Base-by-base conservation (phyloP, 2,888 invertebrate species). In the Frankliniella fusca region DNA sequence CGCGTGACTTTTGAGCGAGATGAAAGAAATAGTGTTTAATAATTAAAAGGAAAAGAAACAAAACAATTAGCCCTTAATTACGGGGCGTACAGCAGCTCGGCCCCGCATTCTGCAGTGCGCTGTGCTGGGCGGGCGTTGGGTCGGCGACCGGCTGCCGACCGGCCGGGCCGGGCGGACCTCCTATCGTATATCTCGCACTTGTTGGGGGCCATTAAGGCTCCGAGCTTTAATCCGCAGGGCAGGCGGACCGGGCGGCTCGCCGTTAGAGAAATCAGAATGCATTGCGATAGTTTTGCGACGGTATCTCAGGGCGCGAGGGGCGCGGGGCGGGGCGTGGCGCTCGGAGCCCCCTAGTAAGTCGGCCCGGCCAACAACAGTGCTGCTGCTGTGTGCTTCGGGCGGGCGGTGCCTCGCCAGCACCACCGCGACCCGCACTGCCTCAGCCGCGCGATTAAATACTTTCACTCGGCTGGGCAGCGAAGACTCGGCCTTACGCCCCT, bases 211-310 rank as follows among this genome's bases (percentile, higher is more conserved):
- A 76, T 76, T 76, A 76, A 76, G 70, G 70, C 23, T 8, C 70
- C n/a, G 70, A 76, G 70, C 70, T 76, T 76, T 76, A 76, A 76
- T 76, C 70, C 70, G 70, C 20, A 0, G 3, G 61, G 61, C 61
- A 11, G 61, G 54, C 54, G 8, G 54, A 54, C 15, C 61, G 15
- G 3, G 54, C 7, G 61, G 70, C n/a, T 10, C 70, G 70, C 70
- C 70, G 70, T 76, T 76, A 76, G 70, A 76, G 70, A 76, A 76
- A 76, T 76, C 70, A 76, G 70, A 76, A 76, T 76, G 70, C 70
- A 76, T 76, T 23, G 70, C 70, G 70, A 76, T 76, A 76, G 70
- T 76, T 76, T 76, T 76, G 70, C 70, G 70, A 76, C 70, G 9
- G 70, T 76, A 76, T 76, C 70, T 76, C 70, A 76, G 23, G 27